These are phyloP conservation scores for Struthio camelus DNA, from an alignment of 2,113 vertebrate species.

Conservation along the genomic window DNA sequence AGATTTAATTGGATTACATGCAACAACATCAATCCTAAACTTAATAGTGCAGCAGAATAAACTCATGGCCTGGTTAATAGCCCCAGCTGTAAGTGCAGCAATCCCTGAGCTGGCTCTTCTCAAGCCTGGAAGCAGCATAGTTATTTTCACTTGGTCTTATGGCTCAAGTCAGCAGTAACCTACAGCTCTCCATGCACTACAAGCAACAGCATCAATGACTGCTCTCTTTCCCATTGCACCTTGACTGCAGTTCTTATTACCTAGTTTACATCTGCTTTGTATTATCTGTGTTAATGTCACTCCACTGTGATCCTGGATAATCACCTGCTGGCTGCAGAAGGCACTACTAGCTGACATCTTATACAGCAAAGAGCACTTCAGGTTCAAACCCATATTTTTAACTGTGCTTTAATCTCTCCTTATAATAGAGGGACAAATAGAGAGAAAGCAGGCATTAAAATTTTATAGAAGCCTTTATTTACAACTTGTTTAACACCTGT, in stretches of 20 bases:
- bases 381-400: background rate
- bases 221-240: background rate
- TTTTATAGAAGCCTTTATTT: constrained; percentile 95
- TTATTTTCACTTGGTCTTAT: background rate
- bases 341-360: background rate
- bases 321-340: background rate
- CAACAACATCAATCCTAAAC: background rate
- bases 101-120: background rate
- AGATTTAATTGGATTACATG: background rate
- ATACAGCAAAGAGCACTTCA: background rate
- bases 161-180: background rate
- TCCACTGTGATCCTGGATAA: background rate
- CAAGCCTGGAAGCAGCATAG: background rate
- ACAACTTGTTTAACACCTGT: constrained; percentile 87
- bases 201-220: background rate
- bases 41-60: background rate
- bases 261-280: background rate
- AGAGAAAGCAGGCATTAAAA: background rate
- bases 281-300: background rate
- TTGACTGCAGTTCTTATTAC: background rate
- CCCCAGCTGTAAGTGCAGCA: background rate
- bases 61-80: background rate
- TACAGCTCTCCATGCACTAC: background rate
- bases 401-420: background rate
- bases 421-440: background rate